Evolutionary conservation across 2,888 invertebrate species (phyloP).

Genomic region (Torymus texanus): DNA sequence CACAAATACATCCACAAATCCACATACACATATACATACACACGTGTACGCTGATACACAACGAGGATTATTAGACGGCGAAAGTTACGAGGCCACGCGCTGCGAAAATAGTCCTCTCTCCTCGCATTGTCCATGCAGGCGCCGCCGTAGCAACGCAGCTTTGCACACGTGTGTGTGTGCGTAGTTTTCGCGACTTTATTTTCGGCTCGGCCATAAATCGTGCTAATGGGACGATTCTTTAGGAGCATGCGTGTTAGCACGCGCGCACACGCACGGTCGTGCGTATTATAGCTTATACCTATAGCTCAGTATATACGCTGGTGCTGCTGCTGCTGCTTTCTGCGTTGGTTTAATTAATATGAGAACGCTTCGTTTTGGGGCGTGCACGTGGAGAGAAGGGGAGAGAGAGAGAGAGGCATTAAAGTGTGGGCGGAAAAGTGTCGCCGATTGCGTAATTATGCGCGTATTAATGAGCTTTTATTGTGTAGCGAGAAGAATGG

Average conservation of each 20-base stretch:
- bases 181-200: conserved; percentile 64
- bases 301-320: no score
- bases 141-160: neutral
- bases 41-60: no score
- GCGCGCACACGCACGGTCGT: no score
- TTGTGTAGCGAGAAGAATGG: no score
- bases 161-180: conserved; percentile 33
- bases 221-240: conserved; percentile 69
- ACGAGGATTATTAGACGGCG: neutral
- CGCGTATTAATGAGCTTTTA: no score
- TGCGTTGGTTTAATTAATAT: conserved; percentile 31
- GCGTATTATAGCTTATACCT: no score
- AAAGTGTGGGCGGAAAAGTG: no score
- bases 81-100: neutral
- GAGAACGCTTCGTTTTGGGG: conserved; percentile 13
- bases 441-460: no score
- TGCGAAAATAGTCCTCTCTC: neutral
- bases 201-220: conserved; percentile 65
- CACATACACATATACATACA: no score
- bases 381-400: conserved; percentile 7
- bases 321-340: neutral
- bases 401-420: neutral
- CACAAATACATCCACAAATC: no score
- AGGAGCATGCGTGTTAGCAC: conserved; percentile 51
- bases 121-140: neutral